Base-by-base conservation (phyloP, 2,797 vertebrate species). In the Brachyalestes nurse region DNA sequence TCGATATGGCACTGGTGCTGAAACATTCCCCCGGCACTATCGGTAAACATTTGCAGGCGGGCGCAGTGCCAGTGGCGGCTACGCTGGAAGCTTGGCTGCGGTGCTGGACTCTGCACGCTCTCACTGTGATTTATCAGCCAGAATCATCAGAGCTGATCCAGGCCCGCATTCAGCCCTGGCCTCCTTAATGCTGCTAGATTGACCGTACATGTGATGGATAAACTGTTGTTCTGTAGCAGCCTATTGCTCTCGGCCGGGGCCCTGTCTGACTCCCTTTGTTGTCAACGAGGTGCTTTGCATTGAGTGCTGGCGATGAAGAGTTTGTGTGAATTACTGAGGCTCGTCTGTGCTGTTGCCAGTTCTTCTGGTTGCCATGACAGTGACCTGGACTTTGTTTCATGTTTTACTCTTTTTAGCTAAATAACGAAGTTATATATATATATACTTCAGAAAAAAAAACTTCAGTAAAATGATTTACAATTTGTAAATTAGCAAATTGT, bases 1-100 rank as follows among this genome's bases (percentile, higher is more conserved):
- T 95, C 94, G 90, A 95, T 94, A 94, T 12, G 69, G 91, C 89
- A 88, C 87, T 88, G 90, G 88, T 91, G 81, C 77, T 80, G 80
- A 86, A 86, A 82, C 67, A 81, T 81, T 78, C 67, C 75, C 74
- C 60, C 21, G 64, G 72, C 71, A 64, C 67, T 76, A 82, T 83
- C 61, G 75, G 80, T 80, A 84, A 83, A 79, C 75, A 80, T 81
- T 82, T 81, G 79, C 80, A 78, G 61, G 61, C 3, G 34, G 84
- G 84, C 80, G 16, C 14, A 5, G 19, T 75, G 83, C 86, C 83
- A 87, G 55, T 13, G 14, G 6, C 17, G 10, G 34, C 62, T 40
- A 14, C 16, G 34, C 62, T 38, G 17, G 62, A n/a, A 40, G 62
- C 62, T 65, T 65, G 34, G 62, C 28, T 40, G 34, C 17, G 6